Conservation (phyloP, 2,888 invertebrate genomes). For the Brachyptera risi region DNA sequence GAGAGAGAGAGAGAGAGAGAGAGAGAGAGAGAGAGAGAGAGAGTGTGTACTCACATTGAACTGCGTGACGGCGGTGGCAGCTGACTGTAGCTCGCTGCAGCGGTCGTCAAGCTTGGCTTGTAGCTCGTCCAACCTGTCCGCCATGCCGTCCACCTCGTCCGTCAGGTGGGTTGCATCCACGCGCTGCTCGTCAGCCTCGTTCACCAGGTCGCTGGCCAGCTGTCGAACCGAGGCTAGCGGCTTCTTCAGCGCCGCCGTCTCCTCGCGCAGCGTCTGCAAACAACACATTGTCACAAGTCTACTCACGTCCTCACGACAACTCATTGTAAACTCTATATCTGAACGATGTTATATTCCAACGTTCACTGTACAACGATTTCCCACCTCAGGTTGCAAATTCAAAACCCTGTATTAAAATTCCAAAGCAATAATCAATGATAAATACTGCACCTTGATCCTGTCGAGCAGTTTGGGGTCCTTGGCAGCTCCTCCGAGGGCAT, state of each 20-base stretch:
- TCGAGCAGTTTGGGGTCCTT: constrained; percentile 81
- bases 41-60: constrained; percentile 64
- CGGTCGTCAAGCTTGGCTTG: constrained; percentile 74
- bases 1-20: too few relatives aligned
- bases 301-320: too few relatives aligned
- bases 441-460: constrained; percentile 66
- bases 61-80: constrained; percentile 79
- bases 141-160: constrained; percentile 72
- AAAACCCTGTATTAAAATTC: too few relatives aligned
- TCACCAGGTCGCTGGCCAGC: constrained; percentile 71
- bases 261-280: constrained; percentile 63
- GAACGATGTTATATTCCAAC: too few relatives aligned
- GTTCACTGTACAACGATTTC: too few relatives aligned
- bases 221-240: constrained; percentile 63
- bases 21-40: too few relatives aligned
- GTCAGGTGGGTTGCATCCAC: constrained; percentile 72
- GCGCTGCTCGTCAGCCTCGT: constrained; percentile 70
- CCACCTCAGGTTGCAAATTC: too few relatives aligned
- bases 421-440: too few relatives aligned
- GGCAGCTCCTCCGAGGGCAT: constrained; percentile 67
- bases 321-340: too few relatives aligned
- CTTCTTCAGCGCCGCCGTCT: constrained; percentile 70
- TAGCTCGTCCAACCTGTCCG: constrained; percentile 71
- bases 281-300: too few relatives aligned
- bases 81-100: constrained; percentile 74